phyloP scores from a whole-genome alignment of 2,113 vertebrate genomes.

The Procavia capensis region DNA sequence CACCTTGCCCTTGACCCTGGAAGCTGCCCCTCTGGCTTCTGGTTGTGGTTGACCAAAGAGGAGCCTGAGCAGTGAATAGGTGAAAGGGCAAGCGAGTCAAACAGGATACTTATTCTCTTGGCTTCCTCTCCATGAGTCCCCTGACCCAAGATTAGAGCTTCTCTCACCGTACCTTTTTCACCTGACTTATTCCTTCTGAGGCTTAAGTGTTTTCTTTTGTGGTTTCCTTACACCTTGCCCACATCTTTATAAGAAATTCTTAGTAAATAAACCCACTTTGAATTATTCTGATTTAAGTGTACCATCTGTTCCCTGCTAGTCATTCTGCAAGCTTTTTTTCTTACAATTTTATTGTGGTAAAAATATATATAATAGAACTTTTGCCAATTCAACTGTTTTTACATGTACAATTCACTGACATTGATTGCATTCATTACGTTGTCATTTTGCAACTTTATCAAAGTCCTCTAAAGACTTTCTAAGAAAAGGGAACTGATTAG shows the following conservation, averaged over 20 bases:
- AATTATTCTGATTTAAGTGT: neutral
- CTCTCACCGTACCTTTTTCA: neutral
- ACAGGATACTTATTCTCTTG: neutral
- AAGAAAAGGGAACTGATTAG: neutral
- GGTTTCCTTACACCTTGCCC: neutral
- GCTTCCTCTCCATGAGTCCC: neutral
- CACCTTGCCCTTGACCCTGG: neutral
- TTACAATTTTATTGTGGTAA: neutral
- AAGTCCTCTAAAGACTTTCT: neutral
- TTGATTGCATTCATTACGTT: neutral
- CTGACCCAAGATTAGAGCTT: neutral
- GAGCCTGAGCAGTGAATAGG: neutral
- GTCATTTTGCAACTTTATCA: neutral
- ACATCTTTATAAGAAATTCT: neutral
- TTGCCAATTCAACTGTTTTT: neutral
- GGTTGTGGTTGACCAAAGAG: neutral
- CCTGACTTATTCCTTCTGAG: neutral
- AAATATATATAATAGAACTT: neutral
- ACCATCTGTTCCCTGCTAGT: conserved; percentile 7
- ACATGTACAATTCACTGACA: neutral
- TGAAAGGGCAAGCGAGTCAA: neutral
- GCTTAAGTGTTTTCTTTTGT: neutral
- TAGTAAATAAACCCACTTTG: neutral
- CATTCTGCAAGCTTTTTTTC: neutral
- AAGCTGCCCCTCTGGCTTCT: neutral